Evolutionary conservation across 2,113 vertebrate species (phyloP).

Genomic region (Thamnaconus septentrionalis): DNA sequence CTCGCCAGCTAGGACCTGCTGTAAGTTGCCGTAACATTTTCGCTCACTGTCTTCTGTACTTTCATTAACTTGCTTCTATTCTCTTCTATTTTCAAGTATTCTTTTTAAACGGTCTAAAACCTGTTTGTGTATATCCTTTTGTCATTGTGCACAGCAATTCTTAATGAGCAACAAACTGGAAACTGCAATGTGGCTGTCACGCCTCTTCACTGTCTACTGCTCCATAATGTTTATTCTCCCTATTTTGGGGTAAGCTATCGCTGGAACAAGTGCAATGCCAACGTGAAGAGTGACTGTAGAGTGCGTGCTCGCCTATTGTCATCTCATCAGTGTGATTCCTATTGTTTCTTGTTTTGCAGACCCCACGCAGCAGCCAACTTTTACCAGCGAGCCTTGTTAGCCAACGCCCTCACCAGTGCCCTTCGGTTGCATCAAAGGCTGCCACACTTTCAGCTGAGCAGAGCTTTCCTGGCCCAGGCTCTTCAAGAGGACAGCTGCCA

Average conservation of each 20-base stretch:
- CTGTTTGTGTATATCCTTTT: neutral
- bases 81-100: neutral
- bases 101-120: neutral
- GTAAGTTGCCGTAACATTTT: conserved; percentile 47
- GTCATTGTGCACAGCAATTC: conserved; percentile 85
- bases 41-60: neutral
- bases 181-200: conserved; percentile 98
- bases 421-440: conserved; percentile 94
- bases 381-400: conserved; percentile 95
- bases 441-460: conserved; percentile 92
- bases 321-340: neutral
- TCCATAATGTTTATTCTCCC: conserved; percentile 96
- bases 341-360: conserved; percentile 69
- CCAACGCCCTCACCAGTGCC: conserved; percentile 95
- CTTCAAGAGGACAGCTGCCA: conserved; percentile 97
- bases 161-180: conserved; percentile 94
- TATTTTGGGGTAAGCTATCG: conserved; percentile 87
- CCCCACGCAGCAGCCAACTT: conserved; percentile 94
- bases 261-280: too few relatives aligned
- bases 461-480: conserved; percentile 91
- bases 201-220: conserved; percentile 96
- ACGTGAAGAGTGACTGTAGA: too few relatives aligned
- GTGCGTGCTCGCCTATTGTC: too few relatives aligned
- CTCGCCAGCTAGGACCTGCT: conserved; percentile 62
- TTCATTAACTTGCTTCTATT: neutral